Evolutionary conservation across 2,888 invertebrate species (phyloP).

Genomic region (Leuctra nigra): DNA sequence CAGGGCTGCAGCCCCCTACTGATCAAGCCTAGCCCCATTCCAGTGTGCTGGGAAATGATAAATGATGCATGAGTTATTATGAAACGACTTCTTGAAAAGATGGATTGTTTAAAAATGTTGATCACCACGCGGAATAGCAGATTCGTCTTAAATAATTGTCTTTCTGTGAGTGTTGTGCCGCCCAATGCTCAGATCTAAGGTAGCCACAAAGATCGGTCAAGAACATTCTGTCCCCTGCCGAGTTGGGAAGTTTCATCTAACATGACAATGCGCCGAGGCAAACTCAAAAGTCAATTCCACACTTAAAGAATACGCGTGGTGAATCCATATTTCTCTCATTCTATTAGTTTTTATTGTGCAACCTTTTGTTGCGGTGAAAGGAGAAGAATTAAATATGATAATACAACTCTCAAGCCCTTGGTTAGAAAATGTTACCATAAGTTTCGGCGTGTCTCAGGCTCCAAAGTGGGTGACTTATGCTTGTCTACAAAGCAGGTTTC

Average conservation of each 20-base stretch:
- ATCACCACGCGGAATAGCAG: slow-evolving; percentile 14
- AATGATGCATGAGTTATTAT: neutral
- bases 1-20: slow-evolving; percentile 8
- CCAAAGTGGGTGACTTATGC: neutral
- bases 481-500: no score
- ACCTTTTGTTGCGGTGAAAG: slow-evolving; percentile 16
- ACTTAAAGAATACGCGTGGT: slow-evolving; percentile 3
- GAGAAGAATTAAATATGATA: slow-evolving; percentile 20
- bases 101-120: slow-evolving; percentile 14
- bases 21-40: no score
- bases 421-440: slow-evolving; percentile 13
- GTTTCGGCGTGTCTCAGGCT: slow-evolving; percentile 7
- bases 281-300: slow-evolving; percentile 17
- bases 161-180: slow-evolving; percentile 10
- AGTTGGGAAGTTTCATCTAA: no score
- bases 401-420: slow-evolving; percentile 11
- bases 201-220: no score
- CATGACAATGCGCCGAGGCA: no score
- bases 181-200: no score
- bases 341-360: neutral
- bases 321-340: slow-evolving; percentile 13
- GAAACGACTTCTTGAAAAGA: neutral
- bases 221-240: no score
- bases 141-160: slow-evolving; percentile 6
- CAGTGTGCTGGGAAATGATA: neutral